Base-by-base conservation (phyloP, 2,888 invertebrate genomes). In the Temnothorax rugatulus region DNA sequence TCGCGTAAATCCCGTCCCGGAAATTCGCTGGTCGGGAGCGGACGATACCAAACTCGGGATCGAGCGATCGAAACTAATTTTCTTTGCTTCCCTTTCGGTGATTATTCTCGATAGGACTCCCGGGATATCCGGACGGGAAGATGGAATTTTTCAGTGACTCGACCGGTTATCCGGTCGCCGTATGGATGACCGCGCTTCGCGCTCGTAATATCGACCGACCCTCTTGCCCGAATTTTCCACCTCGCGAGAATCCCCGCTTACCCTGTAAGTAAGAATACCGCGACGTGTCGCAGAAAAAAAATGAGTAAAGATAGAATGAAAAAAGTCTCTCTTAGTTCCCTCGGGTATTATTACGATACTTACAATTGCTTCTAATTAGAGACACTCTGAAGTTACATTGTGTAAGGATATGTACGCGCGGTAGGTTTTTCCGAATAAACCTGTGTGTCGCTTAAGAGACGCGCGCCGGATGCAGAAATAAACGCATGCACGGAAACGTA, bases 61-160 rank as follows among this genome's bases (percentile, higher is more conserved):
- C 73, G 75, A 66, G 57, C 69, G 84, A 73, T 82, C 82, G 74
- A 68, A 82, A 82, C 82, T 81, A 86, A 89, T 86, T 84, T 71
- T 63, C 47, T 54, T 81, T 34, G 44, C 69, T 59, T 41, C 63
- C 59, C 44, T 74, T 34, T 75, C 47, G 79, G 50, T 57, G 69
- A 71, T 85, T 76, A 83, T 76, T 76, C 79, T 47, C 25, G 73
- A 38, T 41, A 64, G 68, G 34, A 83, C 79, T 44, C 66, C 52
- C 61, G 41, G 59, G 52, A 84, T 79, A 61, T 77, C 64, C 76
- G 63, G 21, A 75, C 15, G 29, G 61, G 74, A 79, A 66, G 63
- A 63, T 83, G 68, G 73, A 81, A 84, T 76, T 82, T 82, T 82
- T 82, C 76, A 82, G 75, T 81, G 73, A 61, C 52, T 82, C 75